Evolutionary conservation across 1,140 invertebrate species (phyloP).

Genomic region (Diachasmimorpha longicaudata): DNA sequence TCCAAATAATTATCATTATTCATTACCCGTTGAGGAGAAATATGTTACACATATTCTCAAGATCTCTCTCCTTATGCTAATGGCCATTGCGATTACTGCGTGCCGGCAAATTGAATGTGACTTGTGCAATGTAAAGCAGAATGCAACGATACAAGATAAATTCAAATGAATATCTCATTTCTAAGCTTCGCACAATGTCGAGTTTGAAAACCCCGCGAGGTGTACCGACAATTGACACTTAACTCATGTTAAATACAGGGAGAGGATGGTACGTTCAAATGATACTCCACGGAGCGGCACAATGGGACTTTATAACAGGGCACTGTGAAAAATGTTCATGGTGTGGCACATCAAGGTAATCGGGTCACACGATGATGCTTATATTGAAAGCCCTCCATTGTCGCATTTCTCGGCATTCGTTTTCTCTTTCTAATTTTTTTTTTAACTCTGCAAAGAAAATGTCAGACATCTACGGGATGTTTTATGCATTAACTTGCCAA

Average conservation of each 20-base stretch:
- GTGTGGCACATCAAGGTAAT: slow-evolving; percentile 25
- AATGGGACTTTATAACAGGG: slow-evolving; percentile 13
- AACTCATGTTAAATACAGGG: slow-evolving; percentile 31
- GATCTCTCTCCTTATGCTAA: too few relatives aligned
- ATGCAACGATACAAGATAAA: not conserved
- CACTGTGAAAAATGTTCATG: slow-evolving; percentile 14
- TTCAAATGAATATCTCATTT: not conserved
- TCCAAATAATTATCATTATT: too few relatives aligned
- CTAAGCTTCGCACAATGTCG: not conserved
- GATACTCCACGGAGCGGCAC: not conserved
- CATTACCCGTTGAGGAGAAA: too few relatives aligned
- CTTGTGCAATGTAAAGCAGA: not conserved
- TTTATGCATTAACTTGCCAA: not conserved
- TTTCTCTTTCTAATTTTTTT: not conserved
- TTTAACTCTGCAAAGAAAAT: not conserved
- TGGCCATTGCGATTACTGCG: too few relatives aligned
- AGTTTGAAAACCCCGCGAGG: not conserved
- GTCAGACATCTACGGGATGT: not conserved
- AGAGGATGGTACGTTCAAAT: not conserved
- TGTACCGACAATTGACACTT: slow-evolving; percentile 21
- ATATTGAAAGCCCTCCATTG: not conserved
- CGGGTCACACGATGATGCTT: slow-evolving; percentile 11
- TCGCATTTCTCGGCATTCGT: not conserved
- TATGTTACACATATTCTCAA: too few relatives aligned
- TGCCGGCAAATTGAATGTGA: not conserved